Base-by-base conservation (phyloP, 2,113 vertebrate species). In the Erythrocercus mccallii region DNA sequence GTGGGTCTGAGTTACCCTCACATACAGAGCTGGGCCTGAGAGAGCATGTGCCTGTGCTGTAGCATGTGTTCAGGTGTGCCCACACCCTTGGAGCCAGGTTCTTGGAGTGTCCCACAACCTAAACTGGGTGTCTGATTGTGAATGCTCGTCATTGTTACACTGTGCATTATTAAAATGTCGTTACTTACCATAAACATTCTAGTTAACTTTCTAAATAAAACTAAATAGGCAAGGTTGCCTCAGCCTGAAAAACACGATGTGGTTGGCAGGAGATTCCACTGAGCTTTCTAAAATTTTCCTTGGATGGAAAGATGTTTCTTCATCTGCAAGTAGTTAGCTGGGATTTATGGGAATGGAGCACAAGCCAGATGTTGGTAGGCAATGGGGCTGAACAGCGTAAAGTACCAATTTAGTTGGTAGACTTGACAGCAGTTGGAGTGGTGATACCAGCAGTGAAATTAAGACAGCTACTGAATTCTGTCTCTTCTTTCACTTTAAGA, bases 201-300 rank as follows among this genome's bases (percentile, higher is more conserved):
- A 96, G 76, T 88, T 86, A 96, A 88, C 51, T 96, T 93, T 83
- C 56, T 81, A 71, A 94, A 94, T 97, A 94, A 95, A 96, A 71
- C 40, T 40, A 66, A 94, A 56, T 83, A 96, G 90, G 94, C 81
- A 64, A 88, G 85, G 51, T 88, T 97, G 94, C 93, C 23, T 5
- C 82, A 92, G 57, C 38, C 80, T 92, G 68, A 64, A 73, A 94
- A 95, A 57, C 79, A 30, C 1, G 3, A 60, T 94, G 90, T 64
- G 95, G 93, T 86, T 93, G 88, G 90, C 82, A 86, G 92, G 69
- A 81, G 93, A 86, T 94, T 96, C 64, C 90, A 94, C 71, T 74
- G 85, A 96, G 93, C 88, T 93, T 94, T 96, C 88, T 94, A 45
- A 96, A 96, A 92, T 90, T 96, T 94, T 96, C 93, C 95, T 96